Evolutionary conservation across 1,140 invertebrate genomes (phyloP), one percentile per base, ranked within the genome.

Genomic region (Calosoma granatense): DNA sequence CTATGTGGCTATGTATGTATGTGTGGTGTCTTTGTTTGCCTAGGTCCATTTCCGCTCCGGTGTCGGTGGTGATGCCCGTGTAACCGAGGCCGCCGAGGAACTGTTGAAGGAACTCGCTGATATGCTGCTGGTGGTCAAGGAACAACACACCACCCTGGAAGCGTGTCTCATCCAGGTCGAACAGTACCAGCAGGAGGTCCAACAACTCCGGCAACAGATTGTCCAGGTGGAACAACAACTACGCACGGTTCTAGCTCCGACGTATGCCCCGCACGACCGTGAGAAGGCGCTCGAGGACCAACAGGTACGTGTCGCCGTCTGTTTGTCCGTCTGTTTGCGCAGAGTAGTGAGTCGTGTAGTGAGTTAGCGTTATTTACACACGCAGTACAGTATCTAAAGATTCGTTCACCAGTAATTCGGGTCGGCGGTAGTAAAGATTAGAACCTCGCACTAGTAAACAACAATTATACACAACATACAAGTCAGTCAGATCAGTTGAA

Each of bases 261-360:
- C 86, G 61, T 86, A 90, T 76, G 77, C 86, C 71, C 84, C 89
- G 53, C 83, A 86, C 57, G 88, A 94, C 66, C 80, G 87, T 64
- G 90, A 94, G 64, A 85, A 85, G 65, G 90, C 91, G 68, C 75
- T 84, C 58, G 78, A 84, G 67, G 90, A 94, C 70, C 90, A 94
- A 81, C 88, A 92, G 85, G 94, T 97, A 90, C 83, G 91, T n/a
- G n/a, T n/a, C n/a, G n/a, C n/a, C n/a, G 81, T 61, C 57, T 51
- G n/a, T 64, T 47, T 36, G n/a, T 9, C n/a, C 6, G 26, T 17
- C 41, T 12, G 6, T 47, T n/a, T 47, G 12, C 56, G 12, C n/a
- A 47, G 41, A 47, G 41, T 47, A 12, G 41, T 11, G 4, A 30
- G 4, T 30, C 9, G 41, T 11, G 41, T 47, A 47, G 41, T n/a